These are phyloP conservation scores for Sebastes vulpes DNA, from an alignment of 2,797 vertebrate genomes.

Conservation along the genomic window DNA sequence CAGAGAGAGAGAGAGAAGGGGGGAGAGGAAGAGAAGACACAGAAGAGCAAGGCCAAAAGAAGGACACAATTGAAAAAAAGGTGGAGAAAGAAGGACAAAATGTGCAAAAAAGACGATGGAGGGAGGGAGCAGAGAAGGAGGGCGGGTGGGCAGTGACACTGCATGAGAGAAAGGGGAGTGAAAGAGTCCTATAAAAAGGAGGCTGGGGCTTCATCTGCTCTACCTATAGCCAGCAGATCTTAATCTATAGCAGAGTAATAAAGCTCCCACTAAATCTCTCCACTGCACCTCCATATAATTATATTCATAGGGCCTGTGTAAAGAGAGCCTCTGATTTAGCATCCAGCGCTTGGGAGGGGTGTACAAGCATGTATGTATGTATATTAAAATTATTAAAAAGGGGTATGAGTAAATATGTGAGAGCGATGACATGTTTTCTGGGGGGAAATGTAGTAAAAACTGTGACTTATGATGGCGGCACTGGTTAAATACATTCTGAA, in stretches of 20 bases:
- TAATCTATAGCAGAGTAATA: constrained; percentile 79
- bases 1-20: not conserved
- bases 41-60: constrained; percentile 70
- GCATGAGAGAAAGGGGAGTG: constrained; percentile 12
- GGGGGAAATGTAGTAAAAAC: constrained; percentile 16
- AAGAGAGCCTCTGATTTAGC: constrained; percentile 73
- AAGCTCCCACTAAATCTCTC: constrained; percentile 80
- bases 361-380: constrained; percentile 39
- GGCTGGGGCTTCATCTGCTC: constrained; percentile 71
- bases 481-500: constrained; percentile 9
- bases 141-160: constrained; percentile 35
- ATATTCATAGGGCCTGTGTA: constrained; percentile 75
- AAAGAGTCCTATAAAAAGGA: constrained; percentile 60
- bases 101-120: constrained; percentile 44
- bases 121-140: constrained; percentile 7
- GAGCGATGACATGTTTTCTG: constrained; percentile 2
- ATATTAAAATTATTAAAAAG: not conserved
- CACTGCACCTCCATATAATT: constrained; percentile 78
- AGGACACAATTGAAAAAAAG: constrained; percentile 70
- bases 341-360: constrained; percentile 2
- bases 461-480: not conserved
- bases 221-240: constrained; percentile 80
- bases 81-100: constrained; percentile 61
- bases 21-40: constrained; percentile 31
- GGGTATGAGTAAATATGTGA: constrained; percentile 20